phyloP scores from a whole-genome alignment of 2,113 vertebrate species.

The Oreotragus oreotragus region DNA sequence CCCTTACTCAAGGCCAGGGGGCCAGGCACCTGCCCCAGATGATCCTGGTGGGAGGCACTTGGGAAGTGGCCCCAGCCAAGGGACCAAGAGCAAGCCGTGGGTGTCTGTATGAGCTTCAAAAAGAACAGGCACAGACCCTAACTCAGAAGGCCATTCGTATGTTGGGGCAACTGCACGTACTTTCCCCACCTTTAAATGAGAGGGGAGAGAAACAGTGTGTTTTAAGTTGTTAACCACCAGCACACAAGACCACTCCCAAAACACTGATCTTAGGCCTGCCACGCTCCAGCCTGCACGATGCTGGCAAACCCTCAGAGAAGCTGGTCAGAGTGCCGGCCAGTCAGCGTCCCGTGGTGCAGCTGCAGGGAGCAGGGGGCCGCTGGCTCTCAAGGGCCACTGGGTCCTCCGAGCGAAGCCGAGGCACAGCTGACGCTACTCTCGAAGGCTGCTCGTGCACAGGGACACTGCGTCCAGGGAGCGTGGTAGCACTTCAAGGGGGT shows the following conservation, averaged over 20 bases:
- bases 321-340: accelerated
- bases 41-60: neutral
- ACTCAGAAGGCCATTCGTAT: accelerated
- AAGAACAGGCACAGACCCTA: neutral
- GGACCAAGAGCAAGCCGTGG: neutral
- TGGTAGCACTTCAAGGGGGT: neutral
- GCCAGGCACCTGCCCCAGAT: accelerated
- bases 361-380: neutral
- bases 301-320: too few species aligned
- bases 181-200: neutral
- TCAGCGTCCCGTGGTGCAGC: too few species aligned
- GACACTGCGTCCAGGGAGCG: neutral
- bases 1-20: neutral
- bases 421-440: neutral
- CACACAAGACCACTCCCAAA: neutral
- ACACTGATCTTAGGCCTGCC: accelerated
- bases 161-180: neutral
- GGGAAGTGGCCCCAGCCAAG: neutral
- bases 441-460: neutral
- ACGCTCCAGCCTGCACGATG: accelerated
- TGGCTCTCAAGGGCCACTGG: neutral
- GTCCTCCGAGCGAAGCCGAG: neutral
- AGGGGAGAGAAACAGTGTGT: neutral
- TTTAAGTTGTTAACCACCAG: neutral
- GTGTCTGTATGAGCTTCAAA: neutral